Evolutionary conservation across 2,888 invertebrate species (phyloP), one percentile per base, ranked within the genome.

Genomic region (Cetonia aurata): DNA sequence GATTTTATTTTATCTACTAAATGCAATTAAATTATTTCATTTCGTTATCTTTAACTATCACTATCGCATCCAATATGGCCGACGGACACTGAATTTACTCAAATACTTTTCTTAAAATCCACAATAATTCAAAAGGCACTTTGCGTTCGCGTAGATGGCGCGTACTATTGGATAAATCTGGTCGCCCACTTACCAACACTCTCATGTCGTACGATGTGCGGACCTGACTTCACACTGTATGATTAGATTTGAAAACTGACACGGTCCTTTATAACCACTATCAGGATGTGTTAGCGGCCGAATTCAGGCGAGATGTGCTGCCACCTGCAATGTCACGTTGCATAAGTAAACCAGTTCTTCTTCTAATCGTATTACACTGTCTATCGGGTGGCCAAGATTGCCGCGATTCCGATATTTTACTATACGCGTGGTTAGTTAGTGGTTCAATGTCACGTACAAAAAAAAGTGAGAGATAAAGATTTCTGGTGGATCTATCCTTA

Each of bases 271-370:
- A 74, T 74, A 74, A 73, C 73, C 56, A 70, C 68, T 70, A 52
- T 55, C 71, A 73, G 75, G 75, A 74, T 75, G 73, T 72, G 71
- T 65, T 65, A 72, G 68, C 71, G 25, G 31, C 19, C 44, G 31
- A 55, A 62, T 69, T 60, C 72, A 72, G 75, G 73, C 71, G 72
- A 74, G 73, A 71, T 48, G 71, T 72, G 72, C 71, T 72, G 72
- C 72, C 73, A 72, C 72, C 70, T 72, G 70, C 73, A 72, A 72
- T 75, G 72, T 73, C 71, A 72, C 70, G 71, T 75, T 75, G 74
- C 73, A 69, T 60, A 74, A 75, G 71, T 75, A 73, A 68, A 75
- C 73, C 71, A 72, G 74, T 72, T 74, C 71, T 56, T 46, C 67
- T 72, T 71, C 73, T 73, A 65, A 37, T 37, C 37, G 8, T 37